Conservation (phyloP, 2,113 vertebrate species). For the Pomatorhinus ruficollis region DNA sequence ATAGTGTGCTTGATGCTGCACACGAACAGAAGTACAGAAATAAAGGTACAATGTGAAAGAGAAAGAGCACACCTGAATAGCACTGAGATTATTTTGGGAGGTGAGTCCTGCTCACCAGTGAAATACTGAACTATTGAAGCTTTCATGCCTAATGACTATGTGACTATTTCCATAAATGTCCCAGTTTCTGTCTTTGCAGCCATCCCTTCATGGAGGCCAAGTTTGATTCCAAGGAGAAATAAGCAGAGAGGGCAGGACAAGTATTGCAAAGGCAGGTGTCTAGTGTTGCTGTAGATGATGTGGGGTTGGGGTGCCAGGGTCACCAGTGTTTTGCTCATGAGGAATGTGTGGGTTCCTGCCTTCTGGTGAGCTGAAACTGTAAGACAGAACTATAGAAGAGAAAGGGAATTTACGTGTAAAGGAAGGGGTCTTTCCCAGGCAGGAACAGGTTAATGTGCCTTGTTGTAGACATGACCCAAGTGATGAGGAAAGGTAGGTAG, state of each 20-base stretch:
- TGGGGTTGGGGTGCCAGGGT: neutral
- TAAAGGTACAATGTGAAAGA: neutral
- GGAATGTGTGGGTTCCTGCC: neutral
- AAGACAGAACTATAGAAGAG: neutral
- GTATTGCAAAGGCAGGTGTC: neutral
- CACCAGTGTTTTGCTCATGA: neutral
- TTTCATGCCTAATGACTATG: neutral
- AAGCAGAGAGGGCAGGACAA: neutral
- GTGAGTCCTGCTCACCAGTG: neutral
- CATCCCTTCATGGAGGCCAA: neutral
- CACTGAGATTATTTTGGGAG: neutral
- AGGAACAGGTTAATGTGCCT: neutral
- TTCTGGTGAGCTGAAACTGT: neutral
- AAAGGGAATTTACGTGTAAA: neutral
- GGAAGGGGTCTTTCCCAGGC: neutral
- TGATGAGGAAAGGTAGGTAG: neutral
- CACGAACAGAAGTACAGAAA: neutral
- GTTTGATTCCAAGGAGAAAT: neutral
- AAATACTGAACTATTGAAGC: neutral
- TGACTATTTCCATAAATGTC: neutral
- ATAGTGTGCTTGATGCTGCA: neutral
- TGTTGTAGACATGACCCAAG: neutral
- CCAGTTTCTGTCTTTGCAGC: neutral
- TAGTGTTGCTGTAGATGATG: neutral
- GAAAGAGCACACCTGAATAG: neutral